Evolutionary conservation across 2,113 vertebrate genomes (phyloP).

Genomic region (Vicugna pacos): DNA sequence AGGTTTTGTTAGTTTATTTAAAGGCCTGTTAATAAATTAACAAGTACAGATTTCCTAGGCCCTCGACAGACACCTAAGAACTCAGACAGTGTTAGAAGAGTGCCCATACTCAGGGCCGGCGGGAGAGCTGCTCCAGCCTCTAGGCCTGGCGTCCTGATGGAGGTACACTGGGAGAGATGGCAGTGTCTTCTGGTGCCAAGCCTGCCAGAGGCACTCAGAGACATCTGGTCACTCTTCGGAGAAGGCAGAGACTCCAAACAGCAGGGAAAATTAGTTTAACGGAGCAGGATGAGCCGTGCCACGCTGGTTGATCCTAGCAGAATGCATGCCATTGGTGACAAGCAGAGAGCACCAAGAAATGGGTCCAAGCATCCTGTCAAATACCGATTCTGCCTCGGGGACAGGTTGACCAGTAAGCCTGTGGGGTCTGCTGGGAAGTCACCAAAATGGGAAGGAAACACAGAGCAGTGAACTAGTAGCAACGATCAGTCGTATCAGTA

Average conservation of each 20-base stretch:
- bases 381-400: not conserved
- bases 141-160: slow-evolving; percentile 75
- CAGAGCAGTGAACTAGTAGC: not conserved
- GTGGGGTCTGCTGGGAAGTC: not conserved
- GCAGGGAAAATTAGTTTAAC: slow-evolving; percentile 81
- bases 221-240: slow-evolving; percentile 83
- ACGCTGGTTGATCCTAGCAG: slow-evolving; percentile 18
- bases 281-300: slow-evolving; percentile 31
- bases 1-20: not conserved
- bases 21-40: slow-evolving; percentile 8
- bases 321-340: not conserved
- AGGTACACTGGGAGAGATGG: slow-evolving; percentile 46
- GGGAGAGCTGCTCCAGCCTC: slow-evolving; percentile 61
- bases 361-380: not conserved
- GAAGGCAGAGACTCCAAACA: slow-evolving; percentile 75
- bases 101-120: slow-evolving; percentile 48
- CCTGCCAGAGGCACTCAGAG: slow-evolving; percentile 79
- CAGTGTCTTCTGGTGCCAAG: slow-evolving; percentile 72
- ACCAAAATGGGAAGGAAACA: not conserved
- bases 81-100: not conserved
- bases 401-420: not conserved
- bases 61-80: not conserved
- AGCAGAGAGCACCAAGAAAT: not conserved
- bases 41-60: slow-evolving; percentile 21
- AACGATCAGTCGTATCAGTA: not conserved